A percentile compares a stretch with the other conserved stretches of the same genome.
These are phyloP conservation scores for Leptodactylus fallax DNA, from an alignment of 2,797 vertebrate species.

Conservation along the genomic window DNA sequence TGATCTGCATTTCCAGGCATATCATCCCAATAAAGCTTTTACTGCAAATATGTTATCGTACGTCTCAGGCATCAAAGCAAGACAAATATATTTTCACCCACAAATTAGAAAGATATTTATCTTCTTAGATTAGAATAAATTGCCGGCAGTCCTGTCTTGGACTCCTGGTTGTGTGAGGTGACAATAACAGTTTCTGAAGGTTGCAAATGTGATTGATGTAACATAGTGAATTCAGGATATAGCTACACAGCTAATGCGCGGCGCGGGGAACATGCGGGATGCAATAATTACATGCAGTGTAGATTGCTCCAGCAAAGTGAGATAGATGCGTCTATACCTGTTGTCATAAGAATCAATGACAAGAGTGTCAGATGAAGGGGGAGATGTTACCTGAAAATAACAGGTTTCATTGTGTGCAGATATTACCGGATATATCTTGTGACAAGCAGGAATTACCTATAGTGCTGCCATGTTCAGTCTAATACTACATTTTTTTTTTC, in stretches of 20 bases:
- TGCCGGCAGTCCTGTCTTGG: slow-evolving; percentile 24
- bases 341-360: neutral
- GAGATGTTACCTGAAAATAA: neutral
- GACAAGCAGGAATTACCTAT: neutral
- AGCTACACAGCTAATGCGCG: neutral
- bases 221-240: slow-evolving; percentile 4
- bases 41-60: slow-evolving; percentile 45
- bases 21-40: slow-evolving; percentile 27
- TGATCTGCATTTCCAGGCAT: slow-evolving; percentile 57
- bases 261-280: neutral
- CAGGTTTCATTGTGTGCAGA: neutral
- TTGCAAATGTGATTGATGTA: slow-evolving; percentile 53
- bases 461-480: neutral
- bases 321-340: slow-evolving; percentile 24
- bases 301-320: neutral
- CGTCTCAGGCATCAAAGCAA: slow-evolving; percentile 49
- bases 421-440: neutral
- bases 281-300: slow-evolving; percentile 43
- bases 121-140: slow-evolving; percentile 58
- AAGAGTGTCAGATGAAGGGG: slow-evolving; percentile 9
- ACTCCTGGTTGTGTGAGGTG: slow-evolving; percentile 19
- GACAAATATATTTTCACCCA: slow-evolving; percentile 51
- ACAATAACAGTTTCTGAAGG: slow-evolving; percentile 32
- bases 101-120: slow-evolving; percentile 55
- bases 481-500: too few species aligned